Percentiles rank a stretch among this genome's conserved stretches.
Conservation (phyloP, 1,140 invertebrate species). For the Anoplolepis gracilipes region DNA sequence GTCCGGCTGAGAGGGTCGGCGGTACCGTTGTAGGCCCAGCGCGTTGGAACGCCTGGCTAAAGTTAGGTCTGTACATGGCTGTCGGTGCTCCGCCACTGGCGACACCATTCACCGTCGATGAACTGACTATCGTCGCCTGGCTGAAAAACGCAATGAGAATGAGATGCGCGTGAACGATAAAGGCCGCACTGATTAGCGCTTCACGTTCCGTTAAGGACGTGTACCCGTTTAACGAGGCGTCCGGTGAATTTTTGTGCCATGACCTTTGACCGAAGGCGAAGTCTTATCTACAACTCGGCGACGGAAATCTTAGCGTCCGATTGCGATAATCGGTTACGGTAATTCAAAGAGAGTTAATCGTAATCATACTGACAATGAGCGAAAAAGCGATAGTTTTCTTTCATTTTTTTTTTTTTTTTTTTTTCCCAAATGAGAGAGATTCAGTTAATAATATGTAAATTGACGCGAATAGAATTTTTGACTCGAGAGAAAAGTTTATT, state of each 20-base stretch:
- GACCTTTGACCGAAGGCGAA: constrained; percentile 76
- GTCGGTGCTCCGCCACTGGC: constrained; percentile 87
- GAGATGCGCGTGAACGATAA: constrained; percentile 69
- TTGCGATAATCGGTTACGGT: constrained; percentile 47
- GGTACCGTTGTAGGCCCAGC: constrained; percentile 84
- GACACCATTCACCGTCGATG: constrained; percentile 86
- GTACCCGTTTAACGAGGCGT: constrained; percentile 46
- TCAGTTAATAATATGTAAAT: background rate
- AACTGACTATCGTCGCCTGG: constrained; percentile 85
- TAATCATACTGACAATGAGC: background rate
- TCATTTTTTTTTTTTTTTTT: background rate
- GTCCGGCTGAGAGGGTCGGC: constrained; percentile 83
- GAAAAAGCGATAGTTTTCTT: background rate
- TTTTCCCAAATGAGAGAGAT: no score
- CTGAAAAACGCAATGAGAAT: constrained; percentile 77
- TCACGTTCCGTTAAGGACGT: constrained; percentile 30
- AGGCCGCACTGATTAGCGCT: constrained; percentile 59
- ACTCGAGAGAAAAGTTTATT: background rate
- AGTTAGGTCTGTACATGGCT: constrained; percentile 90
- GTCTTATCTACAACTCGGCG: constrained; percentile 60
- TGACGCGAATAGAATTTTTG: background rate
- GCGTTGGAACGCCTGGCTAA: constrained; percentile 89
- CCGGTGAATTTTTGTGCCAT: constrained; percentile 61
- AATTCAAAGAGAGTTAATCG: constrained; percentile 32
- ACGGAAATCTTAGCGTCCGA: constrained; percentile 29